phyloP scores from a whole-genome alignment of 2,888 invertebrate species.

The Melanchra persicariae region DNA sequence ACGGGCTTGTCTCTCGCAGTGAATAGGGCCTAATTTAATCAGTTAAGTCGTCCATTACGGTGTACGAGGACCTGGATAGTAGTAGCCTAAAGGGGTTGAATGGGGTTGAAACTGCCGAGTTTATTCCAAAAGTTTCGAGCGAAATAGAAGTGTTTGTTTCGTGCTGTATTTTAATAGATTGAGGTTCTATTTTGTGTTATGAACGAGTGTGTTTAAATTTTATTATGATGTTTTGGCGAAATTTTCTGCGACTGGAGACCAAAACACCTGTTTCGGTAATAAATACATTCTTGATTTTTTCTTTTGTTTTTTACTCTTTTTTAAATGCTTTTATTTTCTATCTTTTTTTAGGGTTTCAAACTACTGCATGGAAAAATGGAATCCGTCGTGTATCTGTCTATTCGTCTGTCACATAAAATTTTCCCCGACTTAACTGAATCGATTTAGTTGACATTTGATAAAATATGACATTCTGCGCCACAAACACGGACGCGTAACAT shows the following conservation, averaged over 20 bases:
- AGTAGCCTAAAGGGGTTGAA: constrained; percentile 29
- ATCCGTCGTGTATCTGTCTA: too few species aligned
- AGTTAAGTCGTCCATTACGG: constrained; percentile 53
- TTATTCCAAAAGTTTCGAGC: constrained; percentile 27
- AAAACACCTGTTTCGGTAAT: not conserved
- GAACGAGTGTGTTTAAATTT: not conserved
- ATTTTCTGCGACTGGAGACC: not conserved
- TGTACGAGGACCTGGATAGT: constrained; percentile 34
- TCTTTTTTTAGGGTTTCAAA: too few species aligned
- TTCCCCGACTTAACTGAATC: too few species aligned
- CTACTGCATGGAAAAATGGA: too few species aligned
- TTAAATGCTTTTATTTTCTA: too few species aligned
- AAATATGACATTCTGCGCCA: too few species aligned
- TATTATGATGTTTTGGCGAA: constrained; percentile 14
- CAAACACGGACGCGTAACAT: too few species aligned
- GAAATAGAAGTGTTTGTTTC: constrained; percentile 30
- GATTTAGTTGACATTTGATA: too few species aligned
- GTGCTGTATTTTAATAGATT: constrained; percentile 28
- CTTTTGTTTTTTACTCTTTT: too few species aligned
- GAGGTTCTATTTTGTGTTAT: constrained; percentile 3
- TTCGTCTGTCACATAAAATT: too few species aligned
- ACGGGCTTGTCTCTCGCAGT: constrained; percentile 34
- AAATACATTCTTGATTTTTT: too few species aligned
- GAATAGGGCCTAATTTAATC: constrained; percentile 56
- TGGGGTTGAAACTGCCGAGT: constrained; percentile 31